A percentile compares a stretch with the other conserved stretches of the same genome.
Evolutionary conservation across 2,888 invertebrate species (phyloP).

Genomic region (Yponomeuta plumbellus): DNA sequence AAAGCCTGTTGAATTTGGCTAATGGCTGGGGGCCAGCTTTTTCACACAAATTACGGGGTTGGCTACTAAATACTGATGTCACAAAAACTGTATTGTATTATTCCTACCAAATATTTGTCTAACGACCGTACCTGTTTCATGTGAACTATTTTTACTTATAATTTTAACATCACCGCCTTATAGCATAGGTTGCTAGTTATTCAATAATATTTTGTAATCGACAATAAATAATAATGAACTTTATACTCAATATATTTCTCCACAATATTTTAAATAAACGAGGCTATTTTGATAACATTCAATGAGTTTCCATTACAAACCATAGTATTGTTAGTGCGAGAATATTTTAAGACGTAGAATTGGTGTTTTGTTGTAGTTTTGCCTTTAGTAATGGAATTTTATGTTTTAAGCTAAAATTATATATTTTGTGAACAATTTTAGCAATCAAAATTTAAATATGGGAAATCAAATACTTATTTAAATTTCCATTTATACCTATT

Average conservation of each 20-base stretch:
- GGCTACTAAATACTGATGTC: neutral
- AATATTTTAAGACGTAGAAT: neutral
- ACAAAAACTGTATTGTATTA: conserved; percentile 8
- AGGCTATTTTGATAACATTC: conserved; percentile 24
- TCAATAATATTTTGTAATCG: conserved; percentile 4
- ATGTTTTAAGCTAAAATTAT: too few relatives aligned
- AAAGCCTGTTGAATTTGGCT: too few relatives aligned
- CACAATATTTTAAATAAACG: conserved; percentile 26
- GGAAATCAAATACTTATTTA: too few relatives aligned
- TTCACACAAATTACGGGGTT: too few relatives aligned
- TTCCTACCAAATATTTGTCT: conserved; percentile 3
- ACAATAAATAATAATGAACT: conserved; percentile 9
- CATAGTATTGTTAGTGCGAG: neutral
- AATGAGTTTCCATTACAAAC: neutral
- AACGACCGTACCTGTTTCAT: conserved; percentile 6
- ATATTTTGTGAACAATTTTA: too few relatives aligned
- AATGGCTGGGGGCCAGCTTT: too few relatives aligned
- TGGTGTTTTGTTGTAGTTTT: too few relatives aligned
- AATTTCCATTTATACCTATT: too few relatives aligned
- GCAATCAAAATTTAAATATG: too few relatives aligned
- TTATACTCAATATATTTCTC: conserved; percentile 1
- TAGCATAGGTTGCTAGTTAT: neutral
- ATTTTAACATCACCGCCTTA: neutral
- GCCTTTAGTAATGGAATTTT: too few relatives aligned
- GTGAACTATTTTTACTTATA: neutral